Conservation (phyloP, 2,888 invertebrate genomes). For the Phortica magna region DNA sequence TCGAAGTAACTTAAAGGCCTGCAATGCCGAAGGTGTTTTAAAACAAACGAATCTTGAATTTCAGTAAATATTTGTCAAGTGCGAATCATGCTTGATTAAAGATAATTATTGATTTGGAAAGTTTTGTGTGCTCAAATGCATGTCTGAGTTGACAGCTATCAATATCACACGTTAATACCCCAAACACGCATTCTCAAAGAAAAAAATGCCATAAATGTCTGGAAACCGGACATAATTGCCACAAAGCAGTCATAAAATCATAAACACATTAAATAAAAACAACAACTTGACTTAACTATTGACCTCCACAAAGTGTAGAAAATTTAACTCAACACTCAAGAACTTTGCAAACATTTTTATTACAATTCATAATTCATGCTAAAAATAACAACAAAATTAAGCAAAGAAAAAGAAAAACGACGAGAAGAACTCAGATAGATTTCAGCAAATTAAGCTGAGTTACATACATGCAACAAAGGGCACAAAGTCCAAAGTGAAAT, state of each 20-base stretch:
- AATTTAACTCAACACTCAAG: neutral
- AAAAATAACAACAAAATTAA: constrained; percentile 63
- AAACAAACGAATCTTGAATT: neutral
- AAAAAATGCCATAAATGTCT: neutral
- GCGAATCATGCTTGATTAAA: neutral
- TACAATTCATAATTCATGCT: constrained; percentile 43
- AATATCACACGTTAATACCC: no score
- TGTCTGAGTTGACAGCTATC: no score
- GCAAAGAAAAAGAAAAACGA: constrained; percentile 35
- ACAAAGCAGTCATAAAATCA: constrained; percentile 45
- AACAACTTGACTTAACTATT: neutral
- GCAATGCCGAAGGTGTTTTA: neutral
- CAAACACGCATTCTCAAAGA: neutral
- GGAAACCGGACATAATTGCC: constrained; percentile 59
- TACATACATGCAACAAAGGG: constrained; percentile 13
- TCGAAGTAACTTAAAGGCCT: neutral
- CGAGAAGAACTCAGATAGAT: neutral
- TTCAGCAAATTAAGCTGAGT: neutral
- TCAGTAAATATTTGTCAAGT: neutral
- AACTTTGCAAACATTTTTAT: neutral
- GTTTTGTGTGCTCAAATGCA: no score
- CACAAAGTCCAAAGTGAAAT: constrained; percentile 14
- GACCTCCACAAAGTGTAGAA: constrained; percentile 4
- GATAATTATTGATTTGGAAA: no score
- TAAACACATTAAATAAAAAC: neutral